Base-by-base conservation (phyloP, 2,113 vertebrate species). In the Paradisaea rubra region DNA sequence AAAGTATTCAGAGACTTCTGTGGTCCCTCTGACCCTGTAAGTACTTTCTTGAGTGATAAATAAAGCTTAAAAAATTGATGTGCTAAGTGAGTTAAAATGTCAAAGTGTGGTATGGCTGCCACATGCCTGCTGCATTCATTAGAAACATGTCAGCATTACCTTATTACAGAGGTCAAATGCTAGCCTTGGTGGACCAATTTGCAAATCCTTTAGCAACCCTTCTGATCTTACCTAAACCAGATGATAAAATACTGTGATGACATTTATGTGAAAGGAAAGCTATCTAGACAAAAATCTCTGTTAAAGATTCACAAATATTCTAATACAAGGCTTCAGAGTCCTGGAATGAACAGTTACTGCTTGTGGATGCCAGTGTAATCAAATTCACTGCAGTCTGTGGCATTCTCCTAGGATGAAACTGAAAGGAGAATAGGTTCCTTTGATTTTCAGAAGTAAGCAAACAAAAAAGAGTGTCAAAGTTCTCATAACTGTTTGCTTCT, bases 21-120 rank as follows among this genome's bases (percentile, higher is more conserved):
- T 89, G 99, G 99, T 30, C 99, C 99, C 41, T 97, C 98, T 39
- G 99, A 99, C 93, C 99, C 99, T 71, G 99, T 99, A 98, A 99
- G 99, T 99, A 91, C 44, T 92, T 60, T 60, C 42, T 76, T 83
- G 72, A 91, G 25, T 65, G 30, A 49, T 57, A 76, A 92, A 41
- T 59, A 61, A 78, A 7, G 18, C 84, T 81, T 53, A 28, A 94
- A 69, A 83, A 86, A 15, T 56, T 41, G 28, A 44, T 76, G 20
- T 65, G 11, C 15, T 63, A 13, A 28, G 25, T 69, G 66, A 87
- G 52, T 74, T 71, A 89, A 92, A 91, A 79, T 60, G 57, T 27
- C 19, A 0, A 10, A 52, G 18, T 66, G 24, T 66, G 47, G 17
- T 72, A 31, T 57, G 39, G 19, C 56, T 89, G 71, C 44, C 24